Evolutionary conservation across 2,113 vertebrate genomes (phyloP).

Genomic region (Bufo bufo): DNA sequence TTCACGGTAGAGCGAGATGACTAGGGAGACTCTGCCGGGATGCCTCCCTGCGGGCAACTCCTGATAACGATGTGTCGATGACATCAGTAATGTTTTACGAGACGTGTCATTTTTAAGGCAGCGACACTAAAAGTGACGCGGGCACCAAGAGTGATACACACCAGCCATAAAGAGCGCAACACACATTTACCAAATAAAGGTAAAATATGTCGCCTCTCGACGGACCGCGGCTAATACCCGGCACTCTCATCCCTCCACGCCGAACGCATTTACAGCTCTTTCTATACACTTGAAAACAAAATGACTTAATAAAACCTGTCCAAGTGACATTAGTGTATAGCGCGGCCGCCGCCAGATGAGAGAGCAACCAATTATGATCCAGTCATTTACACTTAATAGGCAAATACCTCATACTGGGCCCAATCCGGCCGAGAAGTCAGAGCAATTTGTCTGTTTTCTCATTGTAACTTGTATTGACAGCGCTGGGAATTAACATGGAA

Average conservation of each 20-base stretch:
- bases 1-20: not conserved
- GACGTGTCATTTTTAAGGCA: conserved; percentile 42
- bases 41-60: not conserved
- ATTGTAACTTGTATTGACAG: conserved; percentile 19
- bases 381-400: conserved; percentile 50
- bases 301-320: conserved; percentile 55
- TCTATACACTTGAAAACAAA: conserved; percentile 47
- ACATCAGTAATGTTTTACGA: conserved; percentile 51
- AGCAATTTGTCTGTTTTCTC: conserved; percentile 36
- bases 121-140: conserved; percentile 40
- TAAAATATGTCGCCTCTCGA: conserved; percentile 46
- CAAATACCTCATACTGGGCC: conserved; percentile 43
- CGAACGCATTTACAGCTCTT: conserved; percentile 36
- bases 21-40: no score
- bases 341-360: conserved; percentile 29
- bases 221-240: not conserved
- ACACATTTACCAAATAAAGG: conserved; percentile 55
- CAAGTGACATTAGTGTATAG: conserved; percentile 36
- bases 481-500: conserved; percentile 24
- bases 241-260: conserved; percentile 16
- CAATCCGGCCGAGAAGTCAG: conserved; percentile 8
- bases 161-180: conserved; percentile 37
- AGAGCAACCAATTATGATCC: conserved; percentile 41
- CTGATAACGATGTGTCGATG: not conserved
- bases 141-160: conserved; percentile 36